Evolutionary conservation across 2,888 invertebrate genomes (phyloP).

Genomic region (Sesia bembeciformis): DNA sequence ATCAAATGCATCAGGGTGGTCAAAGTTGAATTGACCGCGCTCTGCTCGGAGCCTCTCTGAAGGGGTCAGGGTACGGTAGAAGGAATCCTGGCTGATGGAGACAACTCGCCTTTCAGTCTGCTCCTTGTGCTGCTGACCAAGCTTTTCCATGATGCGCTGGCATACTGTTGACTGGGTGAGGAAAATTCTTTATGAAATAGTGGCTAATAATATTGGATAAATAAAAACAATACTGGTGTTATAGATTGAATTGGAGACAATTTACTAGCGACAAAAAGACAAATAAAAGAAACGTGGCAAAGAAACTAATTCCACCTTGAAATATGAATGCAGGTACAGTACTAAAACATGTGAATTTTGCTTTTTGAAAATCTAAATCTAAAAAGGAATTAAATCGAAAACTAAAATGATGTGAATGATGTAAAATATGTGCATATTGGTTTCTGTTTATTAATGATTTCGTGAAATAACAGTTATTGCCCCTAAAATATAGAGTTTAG

Average conservation of each 20-base stretch:
- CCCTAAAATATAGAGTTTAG: no score
- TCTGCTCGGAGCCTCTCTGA: slow-evolving; percentile 88
- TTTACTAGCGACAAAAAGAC: neutral
- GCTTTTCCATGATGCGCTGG: slow-evolving; percentile 95
- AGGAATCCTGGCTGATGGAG: slow-evolving; percentile 96
- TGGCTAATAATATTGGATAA: no score
- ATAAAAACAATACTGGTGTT: no score
- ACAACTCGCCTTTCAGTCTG: slow-evolving; percentile 92
- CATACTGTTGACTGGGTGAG: slow-evolving; percentile 94
- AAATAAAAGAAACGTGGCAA: neutral
- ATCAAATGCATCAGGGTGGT: slow-evolving; percentile 98
- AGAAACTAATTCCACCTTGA: neutral
- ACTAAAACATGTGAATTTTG: no score
- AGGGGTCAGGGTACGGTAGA: slow-evolving; percentile 90
- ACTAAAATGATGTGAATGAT: no score
- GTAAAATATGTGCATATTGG: no score
- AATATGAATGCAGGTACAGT: no score
- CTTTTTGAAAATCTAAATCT: no score
- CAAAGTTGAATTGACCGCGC: slow-evolving; percentile 96
- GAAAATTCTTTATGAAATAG: neutral
- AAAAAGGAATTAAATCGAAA: no score
- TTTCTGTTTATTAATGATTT: no score
- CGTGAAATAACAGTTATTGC: no score
- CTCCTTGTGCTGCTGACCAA: slow-evolving; percentile 94
- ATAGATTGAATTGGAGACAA: no score